Conservation (phyloP, 2,113 vertebrate genomes). For the Riparia riparia region DNA sequence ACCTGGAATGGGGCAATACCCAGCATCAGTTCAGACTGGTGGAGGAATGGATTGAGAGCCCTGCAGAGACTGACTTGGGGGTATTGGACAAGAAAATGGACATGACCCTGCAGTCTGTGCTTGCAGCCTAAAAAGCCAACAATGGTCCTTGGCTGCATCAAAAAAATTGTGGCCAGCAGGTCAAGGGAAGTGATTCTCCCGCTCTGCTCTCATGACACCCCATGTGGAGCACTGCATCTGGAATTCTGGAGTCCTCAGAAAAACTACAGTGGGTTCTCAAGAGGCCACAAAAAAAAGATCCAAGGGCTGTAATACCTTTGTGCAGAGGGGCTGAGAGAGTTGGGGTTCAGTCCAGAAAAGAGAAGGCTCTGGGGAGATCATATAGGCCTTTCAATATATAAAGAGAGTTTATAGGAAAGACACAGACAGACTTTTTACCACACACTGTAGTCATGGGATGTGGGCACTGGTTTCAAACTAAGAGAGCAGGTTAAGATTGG, state of each 20-base stretch:
- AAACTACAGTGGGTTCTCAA: accelerated
- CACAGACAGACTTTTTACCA: not conserved
- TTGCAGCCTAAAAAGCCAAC: not conserved
- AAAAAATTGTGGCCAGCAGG: not conserved
- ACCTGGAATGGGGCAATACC: not conserved
- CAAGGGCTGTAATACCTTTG: not conserved
- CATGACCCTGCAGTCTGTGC: accelerated
- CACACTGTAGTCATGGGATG: not conserved
- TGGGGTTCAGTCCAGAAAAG: not conserved
- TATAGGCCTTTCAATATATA: not conserved
- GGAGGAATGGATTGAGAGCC: not conserved
- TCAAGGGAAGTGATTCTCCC: not conserved
- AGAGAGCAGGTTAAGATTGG: not conserved
- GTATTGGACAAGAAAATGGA: not conserved
- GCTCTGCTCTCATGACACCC: not conserved
- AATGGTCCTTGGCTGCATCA: not conserved
- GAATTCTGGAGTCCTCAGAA: not conserved
- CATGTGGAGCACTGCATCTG: not conserved
- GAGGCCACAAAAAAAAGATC: not conserved
- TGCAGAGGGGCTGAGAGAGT: not conserved
- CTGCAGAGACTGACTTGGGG: not conserved
- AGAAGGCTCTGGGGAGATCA: not conserved
- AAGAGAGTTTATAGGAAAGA: not conserved
- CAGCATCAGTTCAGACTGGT: not conserved
- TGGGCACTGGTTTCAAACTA: not conserved